Percentiles rank a stretch among this genome's conserved stretches.
These are phyloP conservation scores for Grammomys surdaster DNA, from an alignment of 2,113 vertebrate species.

Conservation along the genomic window DNA sequence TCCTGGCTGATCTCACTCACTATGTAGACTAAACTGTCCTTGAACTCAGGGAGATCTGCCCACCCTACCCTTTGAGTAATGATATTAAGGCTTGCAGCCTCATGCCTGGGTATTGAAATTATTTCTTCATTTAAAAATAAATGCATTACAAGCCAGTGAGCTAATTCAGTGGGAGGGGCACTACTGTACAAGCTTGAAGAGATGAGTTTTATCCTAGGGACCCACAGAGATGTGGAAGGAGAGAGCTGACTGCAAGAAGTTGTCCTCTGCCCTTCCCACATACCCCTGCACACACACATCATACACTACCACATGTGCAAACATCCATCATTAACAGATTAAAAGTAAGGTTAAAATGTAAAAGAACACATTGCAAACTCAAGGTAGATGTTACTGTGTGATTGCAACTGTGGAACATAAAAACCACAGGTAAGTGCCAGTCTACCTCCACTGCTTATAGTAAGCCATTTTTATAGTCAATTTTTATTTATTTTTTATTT, in stretches of 20 bases:
- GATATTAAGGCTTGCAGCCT: background rate
- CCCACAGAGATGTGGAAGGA: background rate
- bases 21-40: background rate
- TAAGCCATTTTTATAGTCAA: background rate
- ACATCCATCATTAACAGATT: background rate
- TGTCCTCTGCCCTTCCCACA: background rate
- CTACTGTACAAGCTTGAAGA: background rate
- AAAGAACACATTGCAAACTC: background rate
- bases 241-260: background rate
- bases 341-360: background rate
- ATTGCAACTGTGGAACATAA: background rate
- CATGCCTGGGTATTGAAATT: background rate
- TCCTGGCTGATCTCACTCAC: background rate
- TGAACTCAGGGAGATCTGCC: background rate
- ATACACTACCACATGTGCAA: background rate
- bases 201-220: background rate
- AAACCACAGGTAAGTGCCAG: background rate
- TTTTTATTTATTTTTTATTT: background rate
- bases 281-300: background rate
- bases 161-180: background rate
- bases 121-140: slow-evolving; percentile 45
- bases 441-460: background rate
- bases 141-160: background rate
- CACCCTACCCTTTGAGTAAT: background rate
- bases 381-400: background rate